A percentile compares a stretch with the other conserved stretches of the same genome.
These are phyloP conservation scores for Clitarchus hookeri DNA, from an alignment of 2,888 invertebrate species.

Conservation along the genomic window DNA sequence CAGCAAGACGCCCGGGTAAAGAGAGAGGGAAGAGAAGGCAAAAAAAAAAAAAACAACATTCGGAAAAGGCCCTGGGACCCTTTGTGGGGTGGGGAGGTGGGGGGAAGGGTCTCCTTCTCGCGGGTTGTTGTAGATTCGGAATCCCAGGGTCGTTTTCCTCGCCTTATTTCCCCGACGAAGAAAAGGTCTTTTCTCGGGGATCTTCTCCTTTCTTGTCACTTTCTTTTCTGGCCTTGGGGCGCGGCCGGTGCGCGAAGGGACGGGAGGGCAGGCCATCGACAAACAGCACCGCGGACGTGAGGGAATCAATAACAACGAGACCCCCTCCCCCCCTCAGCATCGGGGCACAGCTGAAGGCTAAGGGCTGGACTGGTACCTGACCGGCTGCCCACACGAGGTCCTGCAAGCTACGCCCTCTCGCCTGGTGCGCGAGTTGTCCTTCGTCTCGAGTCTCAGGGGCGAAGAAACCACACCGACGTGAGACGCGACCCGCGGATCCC, in stretches of 20 bases:
- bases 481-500: too few relatives aligned
- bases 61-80: too few relatives aligned
- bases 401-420: too few relatives aligned
- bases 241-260: background rate
- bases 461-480: too few relatives aligned
- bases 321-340: background rate
- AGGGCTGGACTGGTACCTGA: background rate
- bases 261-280: background rate
- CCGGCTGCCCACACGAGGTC: too few relatives aligned
- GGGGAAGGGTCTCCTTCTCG: background rate
- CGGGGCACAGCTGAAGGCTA: background rate
- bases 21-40: background rate
- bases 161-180: conserved; percentile 10
- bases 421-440: too few relatives aligned
- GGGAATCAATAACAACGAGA: background rate
- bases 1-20: background rate
- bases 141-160: conserved; percentile 10
- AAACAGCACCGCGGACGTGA: background rate
- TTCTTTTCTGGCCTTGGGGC: background rate
- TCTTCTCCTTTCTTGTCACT: background rate
- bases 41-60: background rate
- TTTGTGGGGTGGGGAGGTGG: background rate
- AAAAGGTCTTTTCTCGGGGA: background rate
- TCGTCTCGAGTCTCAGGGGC: too few relatives aligned
- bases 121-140: conserved; percentile 2